Evolutionary conservation across 2,888 invertebrate species (phyloP).

Genomic region (Hemicrepidius hirtus): DNA sequence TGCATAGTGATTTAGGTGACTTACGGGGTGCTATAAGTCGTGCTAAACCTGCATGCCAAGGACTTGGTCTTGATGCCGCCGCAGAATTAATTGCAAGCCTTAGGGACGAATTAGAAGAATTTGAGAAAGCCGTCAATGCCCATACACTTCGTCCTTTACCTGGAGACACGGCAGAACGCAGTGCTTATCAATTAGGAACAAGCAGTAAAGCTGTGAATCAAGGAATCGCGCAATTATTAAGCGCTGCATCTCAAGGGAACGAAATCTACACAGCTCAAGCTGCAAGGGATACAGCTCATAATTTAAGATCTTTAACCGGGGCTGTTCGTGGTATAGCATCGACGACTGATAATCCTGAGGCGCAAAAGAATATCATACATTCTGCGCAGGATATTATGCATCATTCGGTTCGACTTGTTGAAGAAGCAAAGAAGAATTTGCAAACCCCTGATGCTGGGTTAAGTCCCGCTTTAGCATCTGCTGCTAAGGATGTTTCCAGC

Average conservation of each 20-base stretch:
- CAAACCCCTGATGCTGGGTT: constrained; percentile 80
- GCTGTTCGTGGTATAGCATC: constrained; percentile 87
- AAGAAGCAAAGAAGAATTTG: constrained; percentile 87
- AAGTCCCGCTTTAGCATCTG: constrained; percentile 80
- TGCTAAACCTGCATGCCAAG: constrained; percentile 79
- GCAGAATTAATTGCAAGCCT: constrained; percentile 87
- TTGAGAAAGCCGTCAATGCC: constrained; percentile 83
- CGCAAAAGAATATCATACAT: constrained; percentile 76
- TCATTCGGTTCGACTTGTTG: constrained; percentile 85
- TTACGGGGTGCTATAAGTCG: constrained; percentile 68
- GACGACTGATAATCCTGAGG: constrained; percentile 77
- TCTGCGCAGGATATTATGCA: constrained; percentile 88
- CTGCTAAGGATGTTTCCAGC: constrained; percentile 81
- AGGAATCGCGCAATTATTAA: constrained; percentile 88
- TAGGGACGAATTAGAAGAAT: constrained; percentile 87
- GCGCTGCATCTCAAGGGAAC: constrained; percentile 89
- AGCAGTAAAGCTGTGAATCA: constrained; percentile 87
- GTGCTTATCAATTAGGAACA: constrained; percentile 76
- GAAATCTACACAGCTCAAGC: constrained; percentile 87
- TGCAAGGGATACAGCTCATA: constrained; percentile 86
- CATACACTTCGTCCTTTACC: constrained; percentile 87
- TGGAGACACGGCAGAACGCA: constrained; percentile 77
- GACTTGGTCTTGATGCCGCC: constrained; percentile 90
- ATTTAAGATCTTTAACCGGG: constrained; percentile 80
- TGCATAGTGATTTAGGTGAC: constrained; percentile 74